A percentile compares a stretch with the other conserved stretches of the same genome.
Evolutionary conservation across 2,113 vertebrate genomes (phyloP).

Genomic region (Parus major): DNA sequence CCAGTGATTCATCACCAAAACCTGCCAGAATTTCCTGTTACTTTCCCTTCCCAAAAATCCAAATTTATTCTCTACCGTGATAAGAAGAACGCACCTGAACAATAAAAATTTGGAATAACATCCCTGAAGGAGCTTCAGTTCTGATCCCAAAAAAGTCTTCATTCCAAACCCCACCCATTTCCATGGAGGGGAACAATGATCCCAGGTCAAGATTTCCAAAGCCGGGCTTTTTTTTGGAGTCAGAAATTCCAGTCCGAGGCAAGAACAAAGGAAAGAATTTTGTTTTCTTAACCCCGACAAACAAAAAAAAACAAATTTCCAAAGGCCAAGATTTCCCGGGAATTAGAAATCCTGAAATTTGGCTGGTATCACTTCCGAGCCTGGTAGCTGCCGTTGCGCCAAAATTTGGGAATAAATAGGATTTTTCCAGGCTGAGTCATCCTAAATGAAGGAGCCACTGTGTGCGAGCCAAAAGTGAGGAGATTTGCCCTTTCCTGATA

Average conservation of each 20-base stretch:
- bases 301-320: not conserved
- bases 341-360: conserved; percentile 51
- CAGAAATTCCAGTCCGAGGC: not conserved
- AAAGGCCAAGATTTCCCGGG: conserved; percentile 4
- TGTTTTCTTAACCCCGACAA: conserved; percentile 17
- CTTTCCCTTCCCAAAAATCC: not conserved
- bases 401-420: conserved; percentile 3
- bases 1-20: not conserved
- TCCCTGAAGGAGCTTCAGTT: not conserved
- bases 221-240: not conserved
- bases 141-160: not conserved
- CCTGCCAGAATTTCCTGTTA: not conserved
- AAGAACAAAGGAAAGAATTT: not conserved
- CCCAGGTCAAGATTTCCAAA: not conserved
- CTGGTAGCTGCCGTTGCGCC: not conserved
- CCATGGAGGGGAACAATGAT: not conserved
- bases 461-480: not conserved
- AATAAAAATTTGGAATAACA: not conserved
- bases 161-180: not conserved
- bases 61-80: accelerated
- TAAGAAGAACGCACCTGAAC: not conserved
- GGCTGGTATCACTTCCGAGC: not conserved
- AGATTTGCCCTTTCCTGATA: not conserved
- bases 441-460: not conserved
- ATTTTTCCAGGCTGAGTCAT: conserved; percentile 34